Evolutionary conservation across 2,797 vertebrate genomes (phyloP).

Genomic region (Vespertilio murinus): DNA sequence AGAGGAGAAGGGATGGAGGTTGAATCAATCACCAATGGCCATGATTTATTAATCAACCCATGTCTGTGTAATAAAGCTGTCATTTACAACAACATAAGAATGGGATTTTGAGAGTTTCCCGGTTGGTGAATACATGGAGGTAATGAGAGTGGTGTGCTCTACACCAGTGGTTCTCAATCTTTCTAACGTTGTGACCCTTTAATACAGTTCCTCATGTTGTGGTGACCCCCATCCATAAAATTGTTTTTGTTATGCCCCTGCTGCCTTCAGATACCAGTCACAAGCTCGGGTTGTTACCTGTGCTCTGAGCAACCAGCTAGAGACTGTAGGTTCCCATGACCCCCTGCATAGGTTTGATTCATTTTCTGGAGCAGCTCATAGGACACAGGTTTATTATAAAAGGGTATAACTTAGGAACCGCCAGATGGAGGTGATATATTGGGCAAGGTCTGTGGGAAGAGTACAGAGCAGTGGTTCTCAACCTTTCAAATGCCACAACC

Average conservation of each 20-base stretch:
- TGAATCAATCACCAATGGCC: background rate
- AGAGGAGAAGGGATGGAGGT: background rate
- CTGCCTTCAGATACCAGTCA: background rate
- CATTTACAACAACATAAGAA: background rate
- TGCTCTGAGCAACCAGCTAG: background rate
- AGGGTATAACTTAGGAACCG: background rate
- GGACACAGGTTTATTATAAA: background rate
- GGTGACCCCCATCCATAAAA: no score
- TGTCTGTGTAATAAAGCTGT: background rate
- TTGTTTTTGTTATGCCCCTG: no score
- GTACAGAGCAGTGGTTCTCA: no score
- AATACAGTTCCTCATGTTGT: no score
- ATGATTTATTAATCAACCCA: background rate
- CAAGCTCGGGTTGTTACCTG: background rate
- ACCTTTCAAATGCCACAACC: no score
- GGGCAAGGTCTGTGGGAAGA: no score
- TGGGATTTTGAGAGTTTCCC: background rate
- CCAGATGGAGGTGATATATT: background rate
- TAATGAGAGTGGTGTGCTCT: fast-evolving
- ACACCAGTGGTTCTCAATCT: no score
- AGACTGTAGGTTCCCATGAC: background rate
- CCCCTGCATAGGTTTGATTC: background rate
- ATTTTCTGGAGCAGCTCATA: background rate
- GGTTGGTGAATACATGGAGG: background rate
- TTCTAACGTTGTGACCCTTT: no score